Evolutionary conservation across 2,113 vertebrate species (phyloP).

Genomic region (Isurus oxyrinchus): DNA sequence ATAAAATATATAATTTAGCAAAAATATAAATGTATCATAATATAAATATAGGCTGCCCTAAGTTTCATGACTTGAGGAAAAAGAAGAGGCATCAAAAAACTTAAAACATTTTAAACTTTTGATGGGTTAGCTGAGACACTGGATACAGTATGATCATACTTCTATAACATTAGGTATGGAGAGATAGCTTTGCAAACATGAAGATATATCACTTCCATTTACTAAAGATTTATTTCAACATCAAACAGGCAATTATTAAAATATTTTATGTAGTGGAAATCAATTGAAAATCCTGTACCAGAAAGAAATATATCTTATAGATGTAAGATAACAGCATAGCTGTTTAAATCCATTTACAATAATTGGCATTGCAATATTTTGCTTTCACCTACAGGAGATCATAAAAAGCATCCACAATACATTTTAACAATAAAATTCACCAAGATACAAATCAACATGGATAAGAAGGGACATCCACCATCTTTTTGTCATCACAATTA

Average conservation of each 20-base stretch:
- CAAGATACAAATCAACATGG: conserved; percentile 2
- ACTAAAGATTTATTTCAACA: background rate
- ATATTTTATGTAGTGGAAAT: background rate
- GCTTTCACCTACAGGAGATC: background rate
- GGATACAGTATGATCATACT: background rate
- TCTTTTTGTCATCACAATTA: background rate
- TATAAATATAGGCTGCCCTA: background rate
- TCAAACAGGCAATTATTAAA: background rate
- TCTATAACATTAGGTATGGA: background rate
- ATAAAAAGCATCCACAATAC: background rate
- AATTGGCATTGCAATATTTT: background rate
- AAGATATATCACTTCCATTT: background rate
- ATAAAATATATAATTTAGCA: background rate
- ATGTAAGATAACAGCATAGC: background rate
- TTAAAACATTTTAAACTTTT: background rate
- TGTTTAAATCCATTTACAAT: conserved; percentile 24
- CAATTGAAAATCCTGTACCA: background rate
- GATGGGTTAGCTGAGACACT: background rate
- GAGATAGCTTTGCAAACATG: background rate
- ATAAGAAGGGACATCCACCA: background rate
- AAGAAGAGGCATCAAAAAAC: background rate
- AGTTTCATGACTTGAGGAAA: background rate
- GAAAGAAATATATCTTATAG: background rate
- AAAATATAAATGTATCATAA: background rate
- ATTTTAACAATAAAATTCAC: background rate